These are phyloP conservation scores for Drosophila pegasa DNA, from an alignment of 2,888 invertebrate species.

Conservation along the genomic window DNA sequence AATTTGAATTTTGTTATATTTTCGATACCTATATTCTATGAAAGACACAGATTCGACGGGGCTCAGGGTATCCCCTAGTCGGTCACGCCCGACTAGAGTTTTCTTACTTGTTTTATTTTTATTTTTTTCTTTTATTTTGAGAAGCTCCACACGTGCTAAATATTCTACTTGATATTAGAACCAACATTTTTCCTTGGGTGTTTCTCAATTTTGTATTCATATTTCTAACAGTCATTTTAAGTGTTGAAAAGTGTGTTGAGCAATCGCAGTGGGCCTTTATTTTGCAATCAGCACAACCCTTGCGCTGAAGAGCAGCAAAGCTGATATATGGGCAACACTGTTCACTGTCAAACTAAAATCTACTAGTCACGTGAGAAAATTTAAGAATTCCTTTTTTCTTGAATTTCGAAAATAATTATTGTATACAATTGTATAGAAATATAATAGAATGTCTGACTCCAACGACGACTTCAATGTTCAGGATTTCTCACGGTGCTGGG, in stretches of 20 bases:
- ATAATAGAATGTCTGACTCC: slow-evolving; percentile 19
- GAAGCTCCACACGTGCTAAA: too few species aligned
- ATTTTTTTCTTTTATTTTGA: too few species aligned
- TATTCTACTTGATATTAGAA: too few species aligned
- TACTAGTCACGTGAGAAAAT: slow-evolving; percentile 11
- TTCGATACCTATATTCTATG: too few species aligned
- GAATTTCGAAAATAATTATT: not conserved
- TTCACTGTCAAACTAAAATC: not conserved
- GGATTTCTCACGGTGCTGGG: not conserved
- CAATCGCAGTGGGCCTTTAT: not conserved
- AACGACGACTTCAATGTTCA: slow-evolving; percentile 5
- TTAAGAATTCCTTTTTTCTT: slow-evolving; percentile 2
- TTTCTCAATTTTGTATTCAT: not conserved
- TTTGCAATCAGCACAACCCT: not conserved
- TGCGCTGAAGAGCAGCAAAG: not conserved
- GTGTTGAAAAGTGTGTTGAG: not conserved
- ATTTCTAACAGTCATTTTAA: too few species aligned
- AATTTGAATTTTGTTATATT: too few species aligned
- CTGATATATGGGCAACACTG: slow-evolving; percentile 4
- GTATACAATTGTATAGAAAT: not conserved
- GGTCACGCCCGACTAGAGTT: too few species aligned
- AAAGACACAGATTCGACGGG: too few species aligned
- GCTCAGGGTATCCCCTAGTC: too few species aligned
- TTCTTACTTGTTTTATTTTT: too few species aligned
- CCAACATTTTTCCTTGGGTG: too few species aligned